Base-by-base conservation (phyloP, 2,888 invertebrate genomes). In the Nematopogon swammerdamellus region DNA sequence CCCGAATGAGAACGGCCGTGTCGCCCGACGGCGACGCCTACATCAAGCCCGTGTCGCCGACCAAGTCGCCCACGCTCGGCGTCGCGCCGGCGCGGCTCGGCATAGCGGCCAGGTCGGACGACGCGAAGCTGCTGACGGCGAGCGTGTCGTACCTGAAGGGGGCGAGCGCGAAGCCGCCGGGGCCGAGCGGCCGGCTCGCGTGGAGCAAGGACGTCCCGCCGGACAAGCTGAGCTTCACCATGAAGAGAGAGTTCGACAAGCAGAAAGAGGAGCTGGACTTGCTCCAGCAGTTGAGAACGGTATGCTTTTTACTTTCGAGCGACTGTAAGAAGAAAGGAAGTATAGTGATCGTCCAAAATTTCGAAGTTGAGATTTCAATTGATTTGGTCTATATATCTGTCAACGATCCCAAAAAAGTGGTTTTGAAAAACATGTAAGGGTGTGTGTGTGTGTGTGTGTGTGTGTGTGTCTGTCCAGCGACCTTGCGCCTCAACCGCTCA, bases 241-340 rank as follows among this genome's bases (percentile, higher is more conserved):
- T 95, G 89, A 85, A 94, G 61, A 82, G 95, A 57, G 95, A 95
- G 69, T 91, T 94, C 56, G 94, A 95, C 66, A 90, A 92, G 60
- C 92, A 93, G 61, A 88, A 90, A 64, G 95, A 95, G 68, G 95
- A 95, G 67, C 86, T 87, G 5, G 92, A 94, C 63, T 75, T 95
- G 58, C 85, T 95, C 63, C 87, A 89, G 55, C 91, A 92, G 68
- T 74, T 96, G 56, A 83, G 93, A 74, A 85, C 81, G 80, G 95
- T 95, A n/a, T 16, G 17, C 43, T 29, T 48, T 48, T n/a, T n/a
- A n/a, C n/a, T n/a, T n/a, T n/a, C n/a, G n/a, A n/a, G n/a, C n/a
- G n/a, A n/a, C n/a, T n/a, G n/a, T n/a, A n/a, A n/a, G n/a, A n/a
- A 16, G 5, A 30, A 6, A 44, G 17, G 18, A 6, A 44, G 48